Percentiles rank a stretch among this genome's conserved stretches.
phyloP scores from a whole-genome alignment of 2,888 invertebrate species.

The Thereva unica region DNA sequence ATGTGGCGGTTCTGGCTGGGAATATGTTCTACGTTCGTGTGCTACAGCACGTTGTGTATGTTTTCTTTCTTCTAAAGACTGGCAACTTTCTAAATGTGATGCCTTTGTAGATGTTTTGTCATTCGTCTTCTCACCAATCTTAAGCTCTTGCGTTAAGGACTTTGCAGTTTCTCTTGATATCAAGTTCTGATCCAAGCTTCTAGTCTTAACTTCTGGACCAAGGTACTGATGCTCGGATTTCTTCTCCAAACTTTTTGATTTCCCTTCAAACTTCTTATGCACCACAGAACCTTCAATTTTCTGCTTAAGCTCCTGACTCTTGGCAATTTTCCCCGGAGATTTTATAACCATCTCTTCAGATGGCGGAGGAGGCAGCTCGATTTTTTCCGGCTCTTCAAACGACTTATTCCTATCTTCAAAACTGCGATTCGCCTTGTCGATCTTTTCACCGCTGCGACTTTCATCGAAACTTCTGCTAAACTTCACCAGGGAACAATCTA shows the following conservation, averaged over 20 bases:
- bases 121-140: constrained; percentile 48
- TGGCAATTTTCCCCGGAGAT: constrained; percentile 64
- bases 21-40: constrained; percentile 37
- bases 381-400: constrained; percentile 66
- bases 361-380: constrained; percentile 54
- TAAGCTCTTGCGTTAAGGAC: constrained; percentile 42
- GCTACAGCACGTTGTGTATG: neutral
- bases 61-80: constrained; percentile 54
- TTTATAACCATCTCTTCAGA: constrained; percentile 61
- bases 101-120: constrained; percentile 44
- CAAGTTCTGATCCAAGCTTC: constrained; percentile 70
- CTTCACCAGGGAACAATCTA: constrained; percentile 65
- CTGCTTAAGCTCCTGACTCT: constrained; percentile 66
- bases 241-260: constrained; percentile 70
- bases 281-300: constrained; percentile 68
- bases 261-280: constrained; percentile 65
- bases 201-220: constrained; percentile 67
- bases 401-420: constrained; percentile 68
- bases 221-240: constrained; percentile 65
- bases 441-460: constrained; percentile 62
- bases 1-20: constrained; percentile 46
- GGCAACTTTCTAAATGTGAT: constrained; percentile 59
- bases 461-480: constrained; percentile 69
- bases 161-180: constrained; percentile 59
- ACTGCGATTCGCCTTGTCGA: constrained; percentile 65